A percentile compares a stretch with the other conserved stretches of the same genome.
These are phyloP conservation scores for Hemiscyllium ocellatum DNA, from an alignment of 2,113 vertebrate genomes.

Conservation along the genomic window DNA sequence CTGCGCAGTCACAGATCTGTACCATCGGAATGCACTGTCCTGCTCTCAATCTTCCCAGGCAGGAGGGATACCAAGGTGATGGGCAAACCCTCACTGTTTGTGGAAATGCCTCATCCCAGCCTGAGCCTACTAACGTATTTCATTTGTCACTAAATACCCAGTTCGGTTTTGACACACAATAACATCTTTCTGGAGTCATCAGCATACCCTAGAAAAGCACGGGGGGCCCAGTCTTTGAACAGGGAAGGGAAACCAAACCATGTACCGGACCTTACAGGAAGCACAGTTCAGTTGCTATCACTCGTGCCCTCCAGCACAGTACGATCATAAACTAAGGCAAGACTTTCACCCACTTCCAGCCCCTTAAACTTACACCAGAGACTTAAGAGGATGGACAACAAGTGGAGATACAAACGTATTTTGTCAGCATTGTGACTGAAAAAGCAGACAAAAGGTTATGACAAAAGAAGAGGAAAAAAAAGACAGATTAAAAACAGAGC, in stretches of 20 bases:
- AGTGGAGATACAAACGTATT: background rate
- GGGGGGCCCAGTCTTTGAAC: background rate
- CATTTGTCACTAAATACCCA: background rate
- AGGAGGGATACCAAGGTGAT: background rate
- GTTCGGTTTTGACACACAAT: background rate
- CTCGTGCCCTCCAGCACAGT: background rate
- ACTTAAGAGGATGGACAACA: background rate
- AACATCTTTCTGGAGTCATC: background rate
- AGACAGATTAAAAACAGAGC: background rate
- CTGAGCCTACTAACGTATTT: background rate
- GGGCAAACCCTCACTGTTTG: background rate
- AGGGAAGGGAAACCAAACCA: background rate
- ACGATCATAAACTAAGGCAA: no score
- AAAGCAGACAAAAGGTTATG: background rate
- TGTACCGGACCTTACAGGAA: background rate
- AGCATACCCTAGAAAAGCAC: background rate
- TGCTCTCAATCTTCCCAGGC: background rate
- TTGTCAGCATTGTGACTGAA: background rate
- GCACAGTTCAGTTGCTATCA: background rate
- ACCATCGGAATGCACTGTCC: background rate
- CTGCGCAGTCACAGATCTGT: background rate
- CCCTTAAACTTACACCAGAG: background rate
- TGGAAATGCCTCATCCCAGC: background rate
- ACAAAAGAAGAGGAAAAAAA: background rate
- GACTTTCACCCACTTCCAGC: background rate